phyloP scores from a whole-genome alignment of 2,797 vertebrate species.

The Sebastes variabilis region DNA sequence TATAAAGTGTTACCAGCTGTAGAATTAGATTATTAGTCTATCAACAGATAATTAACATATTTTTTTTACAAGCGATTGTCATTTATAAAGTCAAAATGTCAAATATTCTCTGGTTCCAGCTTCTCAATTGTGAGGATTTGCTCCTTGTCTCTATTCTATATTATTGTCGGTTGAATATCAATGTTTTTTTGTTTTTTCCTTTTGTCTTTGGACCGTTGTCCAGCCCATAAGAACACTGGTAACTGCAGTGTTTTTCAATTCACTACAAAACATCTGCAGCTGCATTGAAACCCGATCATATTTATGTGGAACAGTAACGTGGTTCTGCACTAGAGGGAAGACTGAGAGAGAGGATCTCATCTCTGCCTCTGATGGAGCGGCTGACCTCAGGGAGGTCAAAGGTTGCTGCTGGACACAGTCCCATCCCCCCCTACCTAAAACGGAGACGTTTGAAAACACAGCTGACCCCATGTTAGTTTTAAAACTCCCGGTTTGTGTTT shows the following conservation, averaged over 20 bases:
- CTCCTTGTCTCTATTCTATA: neutral
- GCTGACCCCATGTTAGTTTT: no score
- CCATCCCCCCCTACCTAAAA: neutral
- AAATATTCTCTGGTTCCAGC: neutral
- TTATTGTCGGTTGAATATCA: neutral
- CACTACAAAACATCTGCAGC: neutral
- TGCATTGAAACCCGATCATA: neutral
- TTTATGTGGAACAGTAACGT: neutral
- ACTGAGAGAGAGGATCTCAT: neutral
- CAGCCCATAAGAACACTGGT: neutral
- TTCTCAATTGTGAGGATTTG: no score
- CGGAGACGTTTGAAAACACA: no score
- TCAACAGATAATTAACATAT: no score
- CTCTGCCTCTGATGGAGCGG: constrained; percentile 18
- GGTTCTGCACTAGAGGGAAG: constrained; percentile 36
- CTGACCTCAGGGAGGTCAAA: constrained; percentile 38
- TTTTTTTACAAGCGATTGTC: no score
- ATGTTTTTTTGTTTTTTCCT: no score
- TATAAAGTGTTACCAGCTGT: no score
- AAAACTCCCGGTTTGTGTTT: neutral
- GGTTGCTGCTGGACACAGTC: constrained; percentile 24
- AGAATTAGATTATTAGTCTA: no score
- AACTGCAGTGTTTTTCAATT: neutral
- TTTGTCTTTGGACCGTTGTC: neutral
- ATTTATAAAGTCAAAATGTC: no score